Conservation (phyloP, 1,140 invertebrate species). For the Proales similis region DNA sequence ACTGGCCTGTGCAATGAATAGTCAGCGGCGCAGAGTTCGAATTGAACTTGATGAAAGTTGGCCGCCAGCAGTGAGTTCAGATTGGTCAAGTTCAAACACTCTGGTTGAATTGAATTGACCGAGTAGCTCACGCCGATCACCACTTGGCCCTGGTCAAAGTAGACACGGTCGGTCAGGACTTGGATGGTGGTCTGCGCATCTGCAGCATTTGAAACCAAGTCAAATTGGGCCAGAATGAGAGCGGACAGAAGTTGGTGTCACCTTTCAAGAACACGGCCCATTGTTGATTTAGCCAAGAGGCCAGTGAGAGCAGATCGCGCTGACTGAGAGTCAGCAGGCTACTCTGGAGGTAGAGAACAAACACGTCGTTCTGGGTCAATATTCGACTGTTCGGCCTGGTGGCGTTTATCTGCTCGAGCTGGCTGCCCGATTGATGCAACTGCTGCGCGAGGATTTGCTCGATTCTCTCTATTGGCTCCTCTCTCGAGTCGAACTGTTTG, state of each 20-base stretch:
- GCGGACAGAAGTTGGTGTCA: neutral
- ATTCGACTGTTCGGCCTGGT: neutral
- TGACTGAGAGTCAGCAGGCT: neutral
- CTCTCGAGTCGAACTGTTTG: slow-evolving; percentile 29
- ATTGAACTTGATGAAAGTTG: neutral
- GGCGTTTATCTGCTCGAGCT: slow-evolving; percentile 6
- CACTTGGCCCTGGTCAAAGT: neutral
- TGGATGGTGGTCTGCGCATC: neutral
- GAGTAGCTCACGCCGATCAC: slow-evolving; percentile 16
- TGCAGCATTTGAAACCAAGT: neutral
- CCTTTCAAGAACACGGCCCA: neutral
- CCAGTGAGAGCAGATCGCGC: slow-evolving; percentile 7
- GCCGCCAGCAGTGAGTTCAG: neutral
- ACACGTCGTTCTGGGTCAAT: slow-evolving; percentile 10
- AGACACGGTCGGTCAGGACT: slow-evolving; percentile 2
- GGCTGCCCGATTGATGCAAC: neutral
- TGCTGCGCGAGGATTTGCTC: neutral
- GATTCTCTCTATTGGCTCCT: neutral
- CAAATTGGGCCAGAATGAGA: neutral
- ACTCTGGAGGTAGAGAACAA: slow-evolving; percentile 7
- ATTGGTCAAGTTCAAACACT: slow-evolving; percentile 8
- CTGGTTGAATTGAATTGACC: neutral
- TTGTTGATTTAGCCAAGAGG: slow-evolving; percentile 18
- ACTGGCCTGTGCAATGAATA: neutral
- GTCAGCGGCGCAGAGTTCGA: neutral